A percentile compares a stretch with the other conserved stretches of the same genome.
Evolutionary conservation across 2,888 invertebrate species (phyloP).

Genomic region (Bellardia bayeri): DNA sequence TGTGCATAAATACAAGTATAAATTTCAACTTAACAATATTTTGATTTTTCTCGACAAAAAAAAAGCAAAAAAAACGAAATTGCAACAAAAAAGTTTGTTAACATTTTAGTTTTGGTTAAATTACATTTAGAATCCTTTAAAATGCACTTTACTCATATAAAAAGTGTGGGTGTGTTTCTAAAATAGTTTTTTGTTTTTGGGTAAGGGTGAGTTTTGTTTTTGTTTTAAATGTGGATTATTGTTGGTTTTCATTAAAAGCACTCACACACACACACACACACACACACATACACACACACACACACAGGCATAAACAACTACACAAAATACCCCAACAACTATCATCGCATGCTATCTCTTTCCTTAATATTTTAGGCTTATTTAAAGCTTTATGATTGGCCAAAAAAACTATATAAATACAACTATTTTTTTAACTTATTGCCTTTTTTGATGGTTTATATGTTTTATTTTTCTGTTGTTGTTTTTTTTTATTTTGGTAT

Average conservation of each 20-base stretch:
- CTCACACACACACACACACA: constrained; percentile 18
- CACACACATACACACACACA: constrained; percentile 7
- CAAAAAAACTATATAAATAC: constrained; percentile 58
- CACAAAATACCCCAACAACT: constrained; percentile 50
- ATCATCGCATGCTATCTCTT: constrained; percentile 69
- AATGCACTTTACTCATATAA: constrained; percentile 40
- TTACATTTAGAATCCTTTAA: constrained; percentile 55
- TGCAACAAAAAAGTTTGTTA: constrained; percentile 29
- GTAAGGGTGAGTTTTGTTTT: constrained; percentile 65
- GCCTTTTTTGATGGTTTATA: constrained; percentile 37
- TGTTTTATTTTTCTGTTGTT: not conserved
- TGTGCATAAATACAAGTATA: not conserved
- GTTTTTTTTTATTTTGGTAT: constrained; percentile 35
- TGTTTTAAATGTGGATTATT: constrained; percentile 67
- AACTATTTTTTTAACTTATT: constrained; percentile 69
- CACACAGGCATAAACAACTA: constrained; percentile 22
- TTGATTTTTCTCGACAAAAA: constrained; percentile 3
- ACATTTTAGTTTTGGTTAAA: constrained; percentile 47
- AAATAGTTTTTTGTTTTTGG: constrained; percentile 28
- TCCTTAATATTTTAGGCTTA: constrained; percentile 70
- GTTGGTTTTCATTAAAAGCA: constrained; percentile 56
- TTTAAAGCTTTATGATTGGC: constrained; percentile 72
- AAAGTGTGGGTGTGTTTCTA: constrained; percentile 72
- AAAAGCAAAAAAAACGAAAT: constrained; percentile 16
- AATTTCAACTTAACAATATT: constrained; percentile 44